A percentile compares a stretch with the other conserved stretches of the same genome.
Evolutionary conservation across 2,888 invertebrate species (phyloP).

Genomic region (Cenopis cana): DNA sequence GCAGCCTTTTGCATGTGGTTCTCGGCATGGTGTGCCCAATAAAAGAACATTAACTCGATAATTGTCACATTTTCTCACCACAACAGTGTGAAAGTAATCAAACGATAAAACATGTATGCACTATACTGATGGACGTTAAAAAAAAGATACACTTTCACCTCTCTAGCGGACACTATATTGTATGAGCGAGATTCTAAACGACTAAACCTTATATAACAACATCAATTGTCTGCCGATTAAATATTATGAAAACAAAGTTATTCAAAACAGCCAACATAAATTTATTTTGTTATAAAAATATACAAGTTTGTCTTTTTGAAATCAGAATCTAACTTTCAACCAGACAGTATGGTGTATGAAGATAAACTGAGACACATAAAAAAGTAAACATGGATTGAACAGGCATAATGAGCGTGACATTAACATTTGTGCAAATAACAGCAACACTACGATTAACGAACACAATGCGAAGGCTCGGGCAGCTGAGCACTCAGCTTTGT

Average conservation of each 20-base stretch:
- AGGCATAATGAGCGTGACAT: slow-evolving; percentile 23
- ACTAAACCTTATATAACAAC: neutral
- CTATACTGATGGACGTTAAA: neutral
- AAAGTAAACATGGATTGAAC: slow-evolving; percentile 28
- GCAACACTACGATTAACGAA: slow-evolving; percentile 7
- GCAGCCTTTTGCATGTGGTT: slow-evolving; percentile 1
- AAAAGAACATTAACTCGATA: neutral
- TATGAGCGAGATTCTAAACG: neutral
- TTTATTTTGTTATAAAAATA: neutral
- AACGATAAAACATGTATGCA: neutral
- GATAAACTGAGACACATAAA: slow-evolving; percentile 25
- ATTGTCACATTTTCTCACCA: neutral
- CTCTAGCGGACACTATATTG: neutral
- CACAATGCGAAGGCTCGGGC: slow-evolving; percentile 19
- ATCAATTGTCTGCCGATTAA: slow-evolving; percentile 1
- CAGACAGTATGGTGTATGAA: slow-evolving; percentile 16
- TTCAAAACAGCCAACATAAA: neutral
- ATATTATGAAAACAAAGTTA: slow-evolving; percentile 8
- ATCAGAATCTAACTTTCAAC: neutral
- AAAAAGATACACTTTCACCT: neutral
- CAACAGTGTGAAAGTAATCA: neutral
- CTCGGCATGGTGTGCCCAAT: slow-evolving; percentile 15
- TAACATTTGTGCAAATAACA: slow-evolving; percentile 43
- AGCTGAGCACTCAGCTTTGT: too few species aligned
- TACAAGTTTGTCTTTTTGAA: neutral